These are phyloP conservation scores for Saxidomus purpurata DNA, from an alignment of 1,140 invertebrate genomes.

Conservation along the genomic window DNA sequence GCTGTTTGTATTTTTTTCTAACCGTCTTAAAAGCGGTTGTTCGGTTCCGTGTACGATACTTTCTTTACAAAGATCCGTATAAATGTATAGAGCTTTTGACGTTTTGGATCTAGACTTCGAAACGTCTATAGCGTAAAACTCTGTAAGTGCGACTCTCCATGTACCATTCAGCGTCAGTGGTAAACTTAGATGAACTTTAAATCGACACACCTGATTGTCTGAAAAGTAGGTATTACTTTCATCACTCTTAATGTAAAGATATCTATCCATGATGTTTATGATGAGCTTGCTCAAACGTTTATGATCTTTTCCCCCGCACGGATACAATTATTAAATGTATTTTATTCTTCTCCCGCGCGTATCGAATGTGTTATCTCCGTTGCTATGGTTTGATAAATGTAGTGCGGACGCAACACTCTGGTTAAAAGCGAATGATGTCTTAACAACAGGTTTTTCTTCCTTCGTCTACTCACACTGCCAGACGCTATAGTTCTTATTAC, in stretches of 20 bases:
- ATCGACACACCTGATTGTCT: slow-evolving; percentile 46
- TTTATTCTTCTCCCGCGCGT: too few species aligned
- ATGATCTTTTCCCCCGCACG: neutral
- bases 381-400: too few species aligned
- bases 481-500: too few species aligned
- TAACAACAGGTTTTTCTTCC: too few species aligned
- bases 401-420: neutral
- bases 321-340: too few species aligned
- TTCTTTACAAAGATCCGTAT: slow-evolving; percentile 50
- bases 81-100: slow-evolving; percentile 15
- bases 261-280: slow-evolving; percentile 19
- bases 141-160: slow-evolving; percentile 35
- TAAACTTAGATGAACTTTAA: slow-evolving; percentile 50
- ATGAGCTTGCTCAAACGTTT: neutral
- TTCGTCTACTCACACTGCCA: too few species aligned
- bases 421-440: too few species aligned
- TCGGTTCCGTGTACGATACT: slow-evolving; percentile 47
- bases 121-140: slow-evolving; percentile 24
- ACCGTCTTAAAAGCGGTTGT: slow-evolving; percentile 37
- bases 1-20: slow-evolving; percentile 24
- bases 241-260: slow-evolving; percentile 50
- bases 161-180: neutral
- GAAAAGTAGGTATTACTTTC: slow-evolving; percentile 34
- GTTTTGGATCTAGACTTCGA: slow-evolving; percentile 8
- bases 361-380: too few species aligned